These are phyloP conservation scores for Zaprionus vittiger DNA, from an alignment of 1,140 invertebrate species.

Conservation along the genomic window DNA sequence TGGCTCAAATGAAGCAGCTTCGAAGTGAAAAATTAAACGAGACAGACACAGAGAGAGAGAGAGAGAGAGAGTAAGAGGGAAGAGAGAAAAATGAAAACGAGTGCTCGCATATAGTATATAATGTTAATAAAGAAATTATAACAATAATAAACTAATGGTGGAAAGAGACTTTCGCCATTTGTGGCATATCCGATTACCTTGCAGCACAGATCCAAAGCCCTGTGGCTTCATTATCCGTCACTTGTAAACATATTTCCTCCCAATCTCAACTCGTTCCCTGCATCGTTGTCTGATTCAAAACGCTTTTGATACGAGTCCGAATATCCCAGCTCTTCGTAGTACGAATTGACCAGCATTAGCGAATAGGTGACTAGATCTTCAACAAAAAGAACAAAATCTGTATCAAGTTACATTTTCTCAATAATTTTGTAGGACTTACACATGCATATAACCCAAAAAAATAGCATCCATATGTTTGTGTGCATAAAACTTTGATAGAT, in stretches of 20 bases:
- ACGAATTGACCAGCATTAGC: constrained; percentile 23
- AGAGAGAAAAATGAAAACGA: constrained; percentile 4
- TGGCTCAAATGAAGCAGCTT: constrained; percentile 50
- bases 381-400: background rate
- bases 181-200: constrained; percentile 73
- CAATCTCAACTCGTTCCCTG: background rate
- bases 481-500: constrained; percentile 4
- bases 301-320: background rate
- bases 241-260: too few relatives aligned
- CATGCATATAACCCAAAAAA: background rate
- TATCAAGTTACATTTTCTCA: background rate
- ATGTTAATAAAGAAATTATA: constrained; percentile 81
- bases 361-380: constrained; percentile 21
- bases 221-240: too few relatives aligned
- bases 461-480: background rate
- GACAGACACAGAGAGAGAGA: background rate
- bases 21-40: constrained; percentile 9
- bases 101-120: constrained; percentile 61
- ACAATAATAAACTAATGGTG: constrained; percentile 76
- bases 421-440: constrained; percentile 14
- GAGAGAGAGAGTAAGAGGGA: background rate
- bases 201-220: constrained; percentile 6
- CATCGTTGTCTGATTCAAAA: fast-evolving
- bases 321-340: constrained; percentile 21
- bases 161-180: constrained; percentile 67